Base-by-base conservation (phyloP, 2,888 invertebrate species). In the Tanypteryx hageni region DNA sequence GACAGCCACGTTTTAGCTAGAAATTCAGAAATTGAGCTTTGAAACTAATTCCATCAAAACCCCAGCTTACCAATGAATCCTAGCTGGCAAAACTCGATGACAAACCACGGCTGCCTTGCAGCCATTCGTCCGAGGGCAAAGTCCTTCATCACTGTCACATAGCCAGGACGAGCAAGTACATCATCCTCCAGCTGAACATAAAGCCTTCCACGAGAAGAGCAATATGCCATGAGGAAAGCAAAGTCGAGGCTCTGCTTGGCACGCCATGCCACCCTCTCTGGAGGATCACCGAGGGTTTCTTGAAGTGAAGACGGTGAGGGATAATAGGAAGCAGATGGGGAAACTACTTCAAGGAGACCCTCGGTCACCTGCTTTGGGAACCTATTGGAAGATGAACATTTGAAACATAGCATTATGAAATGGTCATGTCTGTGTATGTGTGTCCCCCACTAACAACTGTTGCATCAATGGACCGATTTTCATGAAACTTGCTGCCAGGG, bases 181-280 rank as follows among this genome's bases (percentile, higher is more conserved):
- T 99, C 99, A 94, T 99, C 99, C 95, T 99, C 99, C 13, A 99
- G 95, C 96, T 99, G 98, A 27, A 99, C 96, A 94, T 99, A 99
- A 95, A 98, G 99, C 0, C 97, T 97, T 92, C 98, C 99, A 94
- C 97, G 97, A 0, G 97, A 96, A 94, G 98, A 98, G 0, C 98
- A 98, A 94, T 99, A 99, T 92, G 99, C 97, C 99, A 99, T 99
- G 18, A 99, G 96, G 95, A 98, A 99, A 0, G 98, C 97, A 94
- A 98, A 98, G 95, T 99, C 99, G 92, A 99, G 95, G 95, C 99
- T 99, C 95, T 99, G 99, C 94, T 99, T 99, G 7, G 99, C 98
- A 92, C 99, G 96, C 99, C 99, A 99, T 92, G 97, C 96, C 0
- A 98, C 97, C 0, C 99, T 96, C 94, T 98, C 98, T 93, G 96